A percentile compares a stretch with the other conserved stretches of the same genome.
phyloP scores from a whole-genome alignment of 2,113 vertebrate genomes.

The Sylvilagus bachmani region DNA sequence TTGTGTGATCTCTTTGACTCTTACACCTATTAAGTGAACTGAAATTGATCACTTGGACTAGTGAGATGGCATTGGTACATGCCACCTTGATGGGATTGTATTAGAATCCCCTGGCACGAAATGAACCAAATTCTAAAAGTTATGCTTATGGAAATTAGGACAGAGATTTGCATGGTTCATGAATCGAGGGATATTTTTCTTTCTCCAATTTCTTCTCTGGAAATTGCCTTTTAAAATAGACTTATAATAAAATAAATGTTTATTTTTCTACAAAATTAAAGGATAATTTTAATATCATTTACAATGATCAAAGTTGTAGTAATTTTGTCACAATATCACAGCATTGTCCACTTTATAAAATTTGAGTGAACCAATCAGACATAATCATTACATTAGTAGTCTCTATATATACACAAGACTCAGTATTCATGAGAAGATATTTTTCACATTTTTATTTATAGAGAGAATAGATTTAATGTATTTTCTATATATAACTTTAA shows the following conservation, averaged over 20 bases:
- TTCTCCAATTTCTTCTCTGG: not conserved
- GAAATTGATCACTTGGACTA: no score
- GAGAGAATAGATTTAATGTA: not conserved
- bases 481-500: no score
- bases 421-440: not conserved
- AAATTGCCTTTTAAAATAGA: not conserved
- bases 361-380: not conserved
- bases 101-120: no score
- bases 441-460: not conserved
- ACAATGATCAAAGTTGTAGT: not conserved
- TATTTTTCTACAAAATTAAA: not conserved
- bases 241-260: not conserved
- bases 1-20: no score
- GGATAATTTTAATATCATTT: not conserved
- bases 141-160: not conserved
- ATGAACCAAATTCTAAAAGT: not conserved
- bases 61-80: no score
- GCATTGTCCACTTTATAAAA: not conserved
- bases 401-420: not conserved
- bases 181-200: not conserved
- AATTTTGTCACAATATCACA: not conserved
- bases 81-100: no score
- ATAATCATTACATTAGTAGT: not conserved
- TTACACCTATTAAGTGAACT: no score
- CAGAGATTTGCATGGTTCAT: not conserved